Evolutionary conservation across 2,113 vertebrate species (phyloP), one percentile per base, ranked within the genome.

Genomic region (Entomyzon cyanotis): DNA sequence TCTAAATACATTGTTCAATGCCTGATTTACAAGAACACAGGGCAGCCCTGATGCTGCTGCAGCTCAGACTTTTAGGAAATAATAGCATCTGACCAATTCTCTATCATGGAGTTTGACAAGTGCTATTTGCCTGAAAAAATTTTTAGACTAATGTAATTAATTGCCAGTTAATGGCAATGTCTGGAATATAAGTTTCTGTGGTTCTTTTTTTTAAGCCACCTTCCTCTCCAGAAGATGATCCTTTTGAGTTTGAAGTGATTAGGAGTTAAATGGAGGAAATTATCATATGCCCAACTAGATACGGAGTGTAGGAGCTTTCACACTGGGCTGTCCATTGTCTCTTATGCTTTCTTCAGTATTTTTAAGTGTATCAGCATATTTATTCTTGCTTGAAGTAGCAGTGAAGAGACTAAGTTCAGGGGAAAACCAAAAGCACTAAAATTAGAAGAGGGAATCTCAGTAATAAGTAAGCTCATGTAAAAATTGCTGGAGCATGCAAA

Each of bases 1-100:
- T 95, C 91, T 94, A 92, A 92, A 95, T 92, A 59, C 87, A 93
- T 92, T 94, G 87, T 94, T 94, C 71, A 65, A 37, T 53, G 41
- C 18, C 74, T 70, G n/a, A 31, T 95, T 90, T 90, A 78, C 80
- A 90, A 46, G 80, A 91, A 93, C 41, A 64, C 33, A 52, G 84
- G 22, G 89, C 31, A 64, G 44, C 23, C 50, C 76, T 87, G 69
- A n/a, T 87, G 50, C 81, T 86, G 68, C 59, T 87, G 64, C 59
- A 87, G 37, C 70, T 94, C 77, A 84, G 30, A 68, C 49, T 62
- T 89, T 74, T 19, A 56, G 82, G 68, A 87, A 93, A 84, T 67
- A 69, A 55, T 42, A 87, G 7, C 39, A 67, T 55, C 41, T 83
- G 49, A 53, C 23, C 52, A 67, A 14, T 88, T 87, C 28, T 17